Conservation (phyloP, 2,888 invertebrate species). For the Agrilus biguttatus region DNA sequence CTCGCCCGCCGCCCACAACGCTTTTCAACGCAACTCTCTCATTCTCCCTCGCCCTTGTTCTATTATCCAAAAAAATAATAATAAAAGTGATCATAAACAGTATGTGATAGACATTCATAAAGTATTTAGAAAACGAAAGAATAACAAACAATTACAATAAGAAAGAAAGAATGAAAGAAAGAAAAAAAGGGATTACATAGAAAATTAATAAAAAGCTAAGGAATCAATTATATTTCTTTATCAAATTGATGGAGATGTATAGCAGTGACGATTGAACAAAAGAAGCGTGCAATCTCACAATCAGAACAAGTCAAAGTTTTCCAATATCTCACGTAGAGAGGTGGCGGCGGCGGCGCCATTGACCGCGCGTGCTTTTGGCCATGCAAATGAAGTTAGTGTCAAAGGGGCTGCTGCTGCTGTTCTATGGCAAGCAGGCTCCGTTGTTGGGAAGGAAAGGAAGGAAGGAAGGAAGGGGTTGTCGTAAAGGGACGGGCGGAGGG, state of each 20-base stretch:
- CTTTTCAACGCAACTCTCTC: background rate
- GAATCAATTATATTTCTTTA: too few species aligned
- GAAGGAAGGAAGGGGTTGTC: conserved; percentile 2
- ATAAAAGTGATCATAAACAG: background rate
- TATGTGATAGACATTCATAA: too few species aligned
- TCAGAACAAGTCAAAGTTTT: too few species aligned
- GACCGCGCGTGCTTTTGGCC: conserved; percentile 28
- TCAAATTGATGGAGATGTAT: too few species aligned
- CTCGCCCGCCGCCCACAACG: conserved; percentile 21
- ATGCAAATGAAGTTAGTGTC: conserved; percentile 35
- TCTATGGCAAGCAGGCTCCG: conserved; percentile 5
- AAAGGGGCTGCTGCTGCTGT: conserved; percentile 11
- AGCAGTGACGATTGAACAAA: too few species aligned
- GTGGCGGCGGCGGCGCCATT: conserved; percentile 21
- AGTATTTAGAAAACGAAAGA: too few species aligned
- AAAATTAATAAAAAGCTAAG: too few species aligned
- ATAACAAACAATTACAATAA: too few species aligned
- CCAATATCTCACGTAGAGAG: background rate
- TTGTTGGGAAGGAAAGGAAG: background rate
- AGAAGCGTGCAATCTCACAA: too few species aligned
- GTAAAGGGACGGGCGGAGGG: conserved; percentile 9
- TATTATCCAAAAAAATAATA: conserved; percentile 7
- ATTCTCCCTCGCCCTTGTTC: background rate
- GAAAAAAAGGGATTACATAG: too few species aligned
- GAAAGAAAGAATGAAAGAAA: too few species aligned